Evolutionary conservation across 2,797 vertebrate species (phyloP).

Genomic region (Valencia hispanica): DNA sequence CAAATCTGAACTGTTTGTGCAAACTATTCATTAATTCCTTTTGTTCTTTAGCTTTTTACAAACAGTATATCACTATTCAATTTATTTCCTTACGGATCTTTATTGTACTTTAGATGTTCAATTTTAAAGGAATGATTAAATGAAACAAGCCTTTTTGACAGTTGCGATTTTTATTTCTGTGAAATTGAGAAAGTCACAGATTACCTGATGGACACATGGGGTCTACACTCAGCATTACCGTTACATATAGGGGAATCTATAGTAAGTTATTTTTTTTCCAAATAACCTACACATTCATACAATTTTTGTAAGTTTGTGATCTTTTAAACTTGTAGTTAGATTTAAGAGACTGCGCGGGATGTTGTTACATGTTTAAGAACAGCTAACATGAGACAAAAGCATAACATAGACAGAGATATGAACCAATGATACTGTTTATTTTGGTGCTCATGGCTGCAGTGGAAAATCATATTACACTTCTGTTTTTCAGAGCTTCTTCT

Average conservation of each 20-base stretch:
- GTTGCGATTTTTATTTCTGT: slow-evolving; percentile 50
- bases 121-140: not conserved
- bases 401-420: slow-evolving; percentile 40
- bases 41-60: not conserved
- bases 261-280: not conserved
- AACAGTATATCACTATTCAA: not conserved
- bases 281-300: not conserved
- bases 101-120: not conserved
- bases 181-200: slow-evolving; percentile 27
- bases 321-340: not conserved
- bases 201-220: not conserved
- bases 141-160: slow-evolving; percentile 21
- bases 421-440: slow-evolving; percentile 62
- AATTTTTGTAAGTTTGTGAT: slow-evolving; percentile 7
- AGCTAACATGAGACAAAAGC: slow-evolving; percentile 26
- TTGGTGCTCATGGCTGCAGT: slow-evolving; percentile 24
- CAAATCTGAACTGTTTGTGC: not conserved
- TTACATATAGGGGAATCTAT: slow-evolving; percentile 6
- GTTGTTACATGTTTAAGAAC: slow-evolving; percentile 10
- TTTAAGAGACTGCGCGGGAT: not conserved
- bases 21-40: not conserved
- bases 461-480: slow-evolving; percentile 33
- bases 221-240: slow-evolving; percentile 21
- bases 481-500: slow-evolving; percentile 32
- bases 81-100: not conserved